Evolutionary conservation across 2,113 vertebrate species (phyloP).

Genomic region (Triplophysa rosa): DNA sequence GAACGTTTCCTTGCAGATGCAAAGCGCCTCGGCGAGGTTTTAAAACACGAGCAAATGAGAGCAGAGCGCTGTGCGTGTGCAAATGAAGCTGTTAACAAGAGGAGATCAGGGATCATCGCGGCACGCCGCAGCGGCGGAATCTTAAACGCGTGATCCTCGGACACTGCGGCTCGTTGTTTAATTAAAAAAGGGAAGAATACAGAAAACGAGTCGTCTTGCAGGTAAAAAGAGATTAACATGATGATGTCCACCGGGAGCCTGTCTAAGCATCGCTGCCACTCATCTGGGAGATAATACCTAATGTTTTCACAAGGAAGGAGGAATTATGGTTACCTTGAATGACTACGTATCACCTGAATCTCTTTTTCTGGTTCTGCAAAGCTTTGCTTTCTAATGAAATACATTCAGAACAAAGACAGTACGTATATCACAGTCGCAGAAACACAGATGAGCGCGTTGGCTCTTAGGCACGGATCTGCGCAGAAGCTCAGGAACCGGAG

Average conservation of each 20-base stretch:
- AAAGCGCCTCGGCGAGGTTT: not conserved
- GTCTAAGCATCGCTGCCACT: constrained; percentile 44
- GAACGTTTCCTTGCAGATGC: constrained; percentile 1
- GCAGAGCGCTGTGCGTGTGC: constrained; percentile 12
- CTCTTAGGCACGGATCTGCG: not conserved
- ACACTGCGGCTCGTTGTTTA: constrained; percentile 19
- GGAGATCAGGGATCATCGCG: constrained; percentile 31
- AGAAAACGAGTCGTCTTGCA: constrained; percentile 45
- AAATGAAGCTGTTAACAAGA: constrained; percentile 44
- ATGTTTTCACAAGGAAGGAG: constrained; percentile 44
- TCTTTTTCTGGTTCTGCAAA: not conserved
- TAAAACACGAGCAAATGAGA: not conserved
- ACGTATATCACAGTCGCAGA: not conserved
- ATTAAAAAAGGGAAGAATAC: constrained; percentile 38
- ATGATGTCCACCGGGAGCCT: constrained; percentile 45
- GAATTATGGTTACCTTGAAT: constrained; percentile 1
- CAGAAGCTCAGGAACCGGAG: constrained; percentile 25
- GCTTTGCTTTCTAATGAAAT: constrained; percentile 18
- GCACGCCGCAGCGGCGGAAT: constrained; percentile 10
- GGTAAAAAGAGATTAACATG: constrained; percentile 56
- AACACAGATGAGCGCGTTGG: constrained; percentile 28
- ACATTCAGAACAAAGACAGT: not conserved
- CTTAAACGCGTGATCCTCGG: constrained; percentile 19
- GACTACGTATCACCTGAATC: constrained; percentile 9
- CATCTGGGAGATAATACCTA: constrained; percentile 50